Conservation (phyloP, 1,140 invertebrate species). For the Dryas iulia region DNA sequence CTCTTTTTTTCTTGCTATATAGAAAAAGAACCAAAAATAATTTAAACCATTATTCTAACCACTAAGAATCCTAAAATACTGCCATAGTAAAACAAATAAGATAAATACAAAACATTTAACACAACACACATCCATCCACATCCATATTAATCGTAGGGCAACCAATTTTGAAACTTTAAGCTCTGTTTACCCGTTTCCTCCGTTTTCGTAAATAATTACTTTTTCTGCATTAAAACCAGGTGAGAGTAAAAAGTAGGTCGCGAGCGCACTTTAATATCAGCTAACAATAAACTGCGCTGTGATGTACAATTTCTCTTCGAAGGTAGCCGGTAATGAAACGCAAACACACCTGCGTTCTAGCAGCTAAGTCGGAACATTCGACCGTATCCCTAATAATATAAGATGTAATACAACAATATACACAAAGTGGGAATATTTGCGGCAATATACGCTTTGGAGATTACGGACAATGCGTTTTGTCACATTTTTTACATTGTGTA, state of each 20-base stretch:
- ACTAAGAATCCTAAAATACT: too few species aligned
- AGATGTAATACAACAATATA: neutral
- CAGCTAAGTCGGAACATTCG: neutral
- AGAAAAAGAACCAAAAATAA: too few species aligned
- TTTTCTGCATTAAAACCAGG: conserved; percentile 15
- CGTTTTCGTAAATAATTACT: conserved; percentile 13
- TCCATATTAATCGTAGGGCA: neutral
- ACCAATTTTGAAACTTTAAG: neutral
- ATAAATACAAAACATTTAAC: neutral
- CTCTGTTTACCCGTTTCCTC: neutral
- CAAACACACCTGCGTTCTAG: conserved; percentile 47
- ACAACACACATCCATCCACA: neutral
- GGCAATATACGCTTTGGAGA: conserved; percentile 10
- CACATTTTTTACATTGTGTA: conserved; percentile 19
- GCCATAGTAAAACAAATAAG: too few species aligned
- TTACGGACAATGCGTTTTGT: conserved; percentile 15
- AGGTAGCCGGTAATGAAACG: conserved; percentile 46
- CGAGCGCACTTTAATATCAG: conserved; percentile 24
- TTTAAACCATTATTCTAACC: too few species aligned
- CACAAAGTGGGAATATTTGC: neutral
- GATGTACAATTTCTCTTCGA: conserved; percentile 32
- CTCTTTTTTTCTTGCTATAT: too few species aligned
- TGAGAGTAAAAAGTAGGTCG: conserved; percentile 21
- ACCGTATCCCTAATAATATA: neutral
- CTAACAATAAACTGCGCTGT: conserved; percentile 32